Evolutionary conservation across 2,888 invertebrate genomes (phyloP).

Genomic region (Caenorhabditis sp.): DNA sequence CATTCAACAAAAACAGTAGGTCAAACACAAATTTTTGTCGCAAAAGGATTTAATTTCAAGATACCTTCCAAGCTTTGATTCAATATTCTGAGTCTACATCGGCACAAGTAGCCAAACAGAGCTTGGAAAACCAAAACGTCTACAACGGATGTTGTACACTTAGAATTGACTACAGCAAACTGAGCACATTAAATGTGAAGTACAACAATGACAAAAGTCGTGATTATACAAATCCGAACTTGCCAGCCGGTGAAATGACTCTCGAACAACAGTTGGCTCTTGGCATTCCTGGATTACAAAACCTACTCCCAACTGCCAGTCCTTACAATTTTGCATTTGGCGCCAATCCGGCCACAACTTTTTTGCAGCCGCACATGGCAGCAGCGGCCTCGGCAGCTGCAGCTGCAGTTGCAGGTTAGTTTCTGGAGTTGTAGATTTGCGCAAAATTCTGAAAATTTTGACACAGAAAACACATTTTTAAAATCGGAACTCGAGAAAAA

Average conservation of each 20-base stretch:
- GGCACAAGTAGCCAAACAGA: constrained; percentile 95
- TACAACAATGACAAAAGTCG: constrained; percentile 99
- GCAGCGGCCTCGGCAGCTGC: constrained; percentile 21
- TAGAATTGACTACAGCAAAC: constrained; percentile 84
- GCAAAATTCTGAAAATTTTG: neutral
- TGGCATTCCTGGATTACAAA: constrained; percentile 40
- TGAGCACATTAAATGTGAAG: constrained; percentile 96
- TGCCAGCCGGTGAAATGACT: constrained; percentile 86
- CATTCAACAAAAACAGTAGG: constrained; percentile 99
- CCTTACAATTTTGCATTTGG: constrained; percentile 54
- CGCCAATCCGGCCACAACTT: constrained; percentile 44
- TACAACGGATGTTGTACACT: constrained; percentile 91
- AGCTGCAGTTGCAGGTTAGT: neutral
- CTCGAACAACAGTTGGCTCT: constrained; percentile 68
- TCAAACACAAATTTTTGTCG: constrained; percentile 24
- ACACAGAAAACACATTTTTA: no score
- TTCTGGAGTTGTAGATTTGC: no score
- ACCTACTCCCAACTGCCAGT: constrained; percentile 40
- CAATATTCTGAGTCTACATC: constrained; percentile 96
- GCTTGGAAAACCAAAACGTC: constrained; percentile 96
- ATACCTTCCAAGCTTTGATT: constrained; percentile 96
- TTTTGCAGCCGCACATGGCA: constrained; percentile 38
- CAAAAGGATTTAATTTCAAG: constrained; percentile 69
- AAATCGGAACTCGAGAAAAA: no score
- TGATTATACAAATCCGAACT: constrained; percentile 96